Evolutionary conservation across 2,797 vertebrate species (phyloP).

Genomic region (Tolypeutes matacus): DNA sequence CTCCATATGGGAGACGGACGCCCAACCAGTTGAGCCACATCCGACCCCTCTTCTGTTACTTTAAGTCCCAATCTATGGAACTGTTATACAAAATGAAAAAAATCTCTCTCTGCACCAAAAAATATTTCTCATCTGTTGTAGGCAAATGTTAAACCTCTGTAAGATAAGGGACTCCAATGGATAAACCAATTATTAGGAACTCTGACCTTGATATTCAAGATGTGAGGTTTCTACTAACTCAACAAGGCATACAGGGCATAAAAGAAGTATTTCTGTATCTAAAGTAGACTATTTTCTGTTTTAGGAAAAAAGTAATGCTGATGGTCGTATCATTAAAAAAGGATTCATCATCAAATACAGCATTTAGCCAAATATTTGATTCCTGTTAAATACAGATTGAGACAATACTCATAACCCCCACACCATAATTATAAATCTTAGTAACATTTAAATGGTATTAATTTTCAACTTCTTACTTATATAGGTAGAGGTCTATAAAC

Average conservation of each 20-base stretch:
- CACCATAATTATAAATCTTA: conserved; percentile 36
- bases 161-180: not conserved
- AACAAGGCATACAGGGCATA: not conserved
- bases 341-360: not conserved
- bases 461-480: not conserved
- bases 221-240: conserved; percentile 28
- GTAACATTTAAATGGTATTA: conserved; percentile 15
- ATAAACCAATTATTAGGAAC: conserved; percentile 54
- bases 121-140: not conserved
- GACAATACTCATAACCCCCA: not conserved
- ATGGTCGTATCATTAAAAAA: conserved; percentile 24
- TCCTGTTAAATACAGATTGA: conserved; percentile 46
- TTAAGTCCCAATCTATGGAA: conserved; percentile 2
- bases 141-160: not conserved
- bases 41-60: not conserved
- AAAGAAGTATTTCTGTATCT: conserved; percentile 51
- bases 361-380: conserved; percentile 6
- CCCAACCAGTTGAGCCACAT: too few relatives aligned
- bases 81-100: conserved; percentile 52
- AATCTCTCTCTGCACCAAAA: not conserved
- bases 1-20: too few relatives aligned
- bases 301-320: conserved; percentile 49
- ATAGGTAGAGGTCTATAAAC: not conserved
- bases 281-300: conserved; percentile 55
- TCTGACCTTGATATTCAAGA: conserved; percentile 62